Base-by-base conservation (phyloP, 2,113 vertebrate species). In the Girardinichthys multiradiatus region DNA sequence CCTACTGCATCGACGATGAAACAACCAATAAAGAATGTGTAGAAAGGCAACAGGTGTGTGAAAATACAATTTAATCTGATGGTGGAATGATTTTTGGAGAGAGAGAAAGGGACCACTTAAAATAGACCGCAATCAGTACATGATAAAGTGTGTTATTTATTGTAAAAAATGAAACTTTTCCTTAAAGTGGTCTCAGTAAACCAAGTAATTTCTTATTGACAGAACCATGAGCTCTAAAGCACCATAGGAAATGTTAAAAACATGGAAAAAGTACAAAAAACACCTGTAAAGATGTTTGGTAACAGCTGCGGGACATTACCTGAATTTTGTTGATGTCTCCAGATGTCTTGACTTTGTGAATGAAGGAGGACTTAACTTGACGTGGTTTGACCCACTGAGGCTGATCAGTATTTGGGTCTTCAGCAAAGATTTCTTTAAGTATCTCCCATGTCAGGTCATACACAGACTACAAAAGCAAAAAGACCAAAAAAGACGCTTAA, bases 361-460 rank as follows among this genome's bases (percentile, higher is more conserved):
- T 95, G 79, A 94, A 97, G 74, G 90, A 92, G 30, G 96, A 95
- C 70, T 93, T 85, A 0, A 94, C 86, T 60, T 96, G 94, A 26
- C 90, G 94, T 0, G 96, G 95, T 83, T 98, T 99, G 90, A 97
- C 95, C 98, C 98, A 99, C 72, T 95, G 86, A 17, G 97, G 97
- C 3, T 96, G 96, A 84, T 96, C 93, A 30, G 93, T 74, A 60
- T 95, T 96, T 63, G 96, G 96, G 87, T 98, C 96, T 86, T 99
- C 96, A 28, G 96, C 94, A 59, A 95, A 98, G 74, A 99, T 95
- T 72, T 99, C 98, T 80, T 95, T 95, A 84, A 99, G 96, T 74
- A 99, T 96, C 89, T 99, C 97, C 94, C 94, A 96, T 2, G 97
- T 96, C 82, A 99, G 93, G 88, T 99, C 97, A 94, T 95, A 99